These are phyloP conservation scores for Andrena praecox DNA, from an alignment of 2,888 invertebrate species.

Conservation along the genomic window DNA sequence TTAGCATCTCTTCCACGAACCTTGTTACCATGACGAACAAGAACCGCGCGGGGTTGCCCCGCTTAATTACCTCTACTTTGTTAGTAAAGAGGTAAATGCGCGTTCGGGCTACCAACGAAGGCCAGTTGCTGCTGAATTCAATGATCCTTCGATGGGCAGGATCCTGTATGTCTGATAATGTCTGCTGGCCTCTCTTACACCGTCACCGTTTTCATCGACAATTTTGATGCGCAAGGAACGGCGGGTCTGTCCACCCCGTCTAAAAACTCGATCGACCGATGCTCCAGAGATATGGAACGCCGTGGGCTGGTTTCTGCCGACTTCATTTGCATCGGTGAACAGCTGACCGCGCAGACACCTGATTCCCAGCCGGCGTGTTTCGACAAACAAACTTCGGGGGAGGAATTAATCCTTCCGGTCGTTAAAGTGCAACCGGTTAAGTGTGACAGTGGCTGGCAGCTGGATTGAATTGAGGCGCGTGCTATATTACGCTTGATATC, in stretches of 20 bases:
- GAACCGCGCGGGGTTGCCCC: constrained; percentile 72
- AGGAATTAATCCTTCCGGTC: constrained; percentile 76
- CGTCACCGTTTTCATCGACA: too few relatives aligned
- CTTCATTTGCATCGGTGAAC: not conserved
- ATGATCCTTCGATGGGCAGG: not conserved
- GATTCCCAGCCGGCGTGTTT: constrained; percentile 35
- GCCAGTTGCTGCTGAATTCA: not conserved
- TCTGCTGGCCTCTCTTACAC: not conserved
- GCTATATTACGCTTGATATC: constrained; percentile 78
- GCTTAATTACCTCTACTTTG: constrained; percentile 78
- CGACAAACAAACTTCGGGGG: constrained; percentile 46
- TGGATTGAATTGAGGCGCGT: constrained; percentile 79
- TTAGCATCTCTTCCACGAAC: constrained; percentile 81
- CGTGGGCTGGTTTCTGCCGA: not conserved
- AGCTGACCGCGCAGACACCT: constrained; percentile 43
- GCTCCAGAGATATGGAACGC: not conserved
- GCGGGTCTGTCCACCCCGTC: not conserved
- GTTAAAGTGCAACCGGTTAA: constrained; percentile 72
- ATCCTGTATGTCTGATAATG: not conserved
- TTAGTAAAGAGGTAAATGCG: constrained; percentile 65
- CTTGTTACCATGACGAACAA: constrained; percentile 80
- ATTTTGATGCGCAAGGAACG: too few relatives aligned
- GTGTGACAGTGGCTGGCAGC: constrained; percentile 71
- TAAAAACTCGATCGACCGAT: not conserved
- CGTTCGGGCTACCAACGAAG: not conserved